Evolutionary conservation across 2,888 invertebrate genomes (phyloP).

Genomic region (Norana najaformis): DNA sequence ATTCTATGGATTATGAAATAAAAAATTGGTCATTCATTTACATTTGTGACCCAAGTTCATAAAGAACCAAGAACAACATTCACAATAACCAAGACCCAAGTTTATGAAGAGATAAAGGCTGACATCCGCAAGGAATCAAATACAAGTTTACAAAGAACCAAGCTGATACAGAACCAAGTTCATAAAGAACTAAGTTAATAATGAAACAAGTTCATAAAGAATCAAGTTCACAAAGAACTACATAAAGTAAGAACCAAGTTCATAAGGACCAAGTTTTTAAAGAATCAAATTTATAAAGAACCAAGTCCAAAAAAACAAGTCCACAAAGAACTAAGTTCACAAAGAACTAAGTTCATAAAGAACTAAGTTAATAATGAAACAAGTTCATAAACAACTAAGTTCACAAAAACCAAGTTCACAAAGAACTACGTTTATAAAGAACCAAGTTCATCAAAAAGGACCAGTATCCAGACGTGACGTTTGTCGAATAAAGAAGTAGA

Average conservation of each 20-base stretch:
- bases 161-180: not conserved
- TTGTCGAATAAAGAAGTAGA: not conserved
- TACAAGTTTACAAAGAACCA: not conserved
- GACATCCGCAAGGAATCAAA: not conserved
- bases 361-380: not conserved
- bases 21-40: not conserved
- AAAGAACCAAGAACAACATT: not conserved
- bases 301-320: not conserved
- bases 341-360: not conserved
- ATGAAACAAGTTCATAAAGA: not conserved
- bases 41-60: not conserved
- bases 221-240: too few species aligned
- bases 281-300: not conserved
- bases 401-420: too few species aligned
- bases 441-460: too few species aligned
- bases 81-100: not conserved
- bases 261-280: not conserved
- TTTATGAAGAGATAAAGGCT: not conserved
- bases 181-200: too few species aligned
- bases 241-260: not conserved
- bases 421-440: not conserved
- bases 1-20: conserved; percentile 2
- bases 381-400: too few species aligned
- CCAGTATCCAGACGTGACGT: too few species aligned
- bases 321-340: not conserved